phyloP scores from a whole-genome alignment of 2,113 vertebrate genomes.

The Petroica traversi region DNA sequence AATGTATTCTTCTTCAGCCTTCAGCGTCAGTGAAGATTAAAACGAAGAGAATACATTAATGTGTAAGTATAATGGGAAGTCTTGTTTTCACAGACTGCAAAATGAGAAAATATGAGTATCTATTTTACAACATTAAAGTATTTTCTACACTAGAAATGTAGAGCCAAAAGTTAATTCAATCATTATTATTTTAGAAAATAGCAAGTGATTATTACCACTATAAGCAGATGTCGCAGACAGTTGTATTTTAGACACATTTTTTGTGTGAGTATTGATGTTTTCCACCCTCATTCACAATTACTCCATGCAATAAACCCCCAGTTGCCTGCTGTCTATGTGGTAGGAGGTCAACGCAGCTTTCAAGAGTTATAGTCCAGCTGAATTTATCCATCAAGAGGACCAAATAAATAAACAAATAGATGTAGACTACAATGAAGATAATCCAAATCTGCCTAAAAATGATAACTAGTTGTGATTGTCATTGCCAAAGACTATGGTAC shows the following conservation, averaged over 20 bases:
- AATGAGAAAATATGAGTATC: not conserved
- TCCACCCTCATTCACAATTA: not conserved
- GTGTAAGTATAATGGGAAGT: not conserved
- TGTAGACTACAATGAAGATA: not conserved
- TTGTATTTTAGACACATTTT: not conserved
- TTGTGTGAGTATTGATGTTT: not conserved
- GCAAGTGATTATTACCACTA: not conserved
- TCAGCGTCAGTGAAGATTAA: not conserved
- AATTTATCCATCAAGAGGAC: not conserved
- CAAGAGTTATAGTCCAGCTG: not conserved
- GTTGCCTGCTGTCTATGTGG: not conserved
- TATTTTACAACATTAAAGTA: not conserved
- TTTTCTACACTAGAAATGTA: not conserved
- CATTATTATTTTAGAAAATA: not conserved
- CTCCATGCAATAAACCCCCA: accelerated
- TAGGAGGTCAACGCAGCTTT: not conserved
- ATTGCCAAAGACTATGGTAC: not conserved
- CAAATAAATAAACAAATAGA: not conserved
- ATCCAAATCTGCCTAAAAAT: not conserved
- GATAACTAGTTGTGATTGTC: not conserved
- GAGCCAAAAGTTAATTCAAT: not conserved
- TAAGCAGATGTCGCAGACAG: not conserved
- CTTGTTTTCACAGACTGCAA: not conserved
- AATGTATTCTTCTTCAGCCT: not conserved
- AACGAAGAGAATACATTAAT: not conserved